Percentiles rank a stretch among this genome's conserved stretches.
Evolutionary conservation across 64 coral and sea anemone species (phyloP).

Genomic region (Pocillopora damicornis): DNA sequence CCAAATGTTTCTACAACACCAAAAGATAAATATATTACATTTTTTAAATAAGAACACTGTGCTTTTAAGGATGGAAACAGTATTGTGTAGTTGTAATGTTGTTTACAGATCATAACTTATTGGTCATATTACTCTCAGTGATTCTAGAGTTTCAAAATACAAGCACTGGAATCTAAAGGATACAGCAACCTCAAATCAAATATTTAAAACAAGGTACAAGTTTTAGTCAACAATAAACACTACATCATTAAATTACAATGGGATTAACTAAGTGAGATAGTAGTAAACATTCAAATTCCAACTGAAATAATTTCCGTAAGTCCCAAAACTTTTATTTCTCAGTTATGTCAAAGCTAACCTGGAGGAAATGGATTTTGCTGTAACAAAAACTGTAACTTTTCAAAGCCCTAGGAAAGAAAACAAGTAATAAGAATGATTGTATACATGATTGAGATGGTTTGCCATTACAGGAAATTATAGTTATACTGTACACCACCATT

Average conservation of each 20-base stretch:
- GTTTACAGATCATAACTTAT: no score
- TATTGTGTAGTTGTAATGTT: no score
- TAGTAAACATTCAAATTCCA: no score
- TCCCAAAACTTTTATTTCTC: background rate
- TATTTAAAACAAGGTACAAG: no score
- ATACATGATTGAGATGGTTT: background rate
- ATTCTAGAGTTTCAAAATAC: no score
- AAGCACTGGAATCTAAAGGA: no score
- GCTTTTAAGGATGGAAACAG: background rate
- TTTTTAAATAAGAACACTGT: background rate
- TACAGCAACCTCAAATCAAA: no score
- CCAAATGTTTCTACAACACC: slow-evolving; percentile 85
- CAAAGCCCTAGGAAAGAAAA: slow-evolving; percentile 59
- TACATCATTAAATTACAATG: no score
- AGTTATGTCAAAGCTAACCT: slow-evolving; percentile 23
- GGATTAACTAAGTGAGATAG: no score
- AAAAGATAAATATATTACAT: background rate
- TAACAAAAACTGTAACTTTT: slow-evolving; percentile 83
- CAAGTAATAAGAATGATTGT: background rate
- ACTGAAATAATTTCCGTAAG: background rate
- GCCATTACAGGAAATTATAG: background rate
- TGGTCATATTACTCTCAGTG: no score
- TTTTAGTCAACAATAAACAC: no score
- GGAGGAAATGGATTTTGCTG: slow-evolving; percentile 94
- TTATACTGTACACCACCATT: no score